Evolutionary conservation across 2,888 invertebrate genomes (phyloP).

Genomic region (Diaprepes abbreviatus): DNA sequence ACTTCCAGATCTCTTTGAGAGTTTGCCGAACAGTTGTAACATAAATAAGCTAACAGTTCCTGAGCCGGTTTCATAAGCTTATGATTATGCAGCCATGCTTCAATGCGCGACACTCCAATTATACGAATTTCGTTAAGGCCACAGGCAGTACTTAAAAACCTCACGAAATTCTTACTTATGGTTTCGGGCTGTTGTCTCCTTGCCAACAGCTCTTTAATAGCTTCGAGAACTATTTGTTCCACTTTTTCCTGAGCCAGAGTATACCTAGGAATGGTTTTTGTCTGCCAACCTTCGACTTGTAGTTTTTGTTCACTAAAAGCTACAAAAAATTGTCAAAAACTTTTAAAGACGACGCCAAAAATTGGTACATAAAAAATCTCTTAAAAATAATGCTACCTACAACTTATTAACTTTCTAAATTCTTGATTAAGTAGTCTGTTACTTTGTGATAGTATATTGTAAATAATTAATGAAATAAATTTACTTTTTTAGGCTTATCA

Average conservation of each 20-base stretch:
- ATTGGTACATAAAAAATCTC: no score
- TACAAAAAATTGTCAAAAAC: no score
- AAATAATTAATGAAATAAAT: no score
- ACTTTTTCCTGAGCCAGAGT: slow-evolving; percentile 76
- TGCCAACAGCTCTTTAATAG: slow-evolving; percentile 89
- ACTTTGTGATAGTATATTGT: no score
- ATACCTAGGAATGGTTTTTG: slow-evolving; percentile 73
- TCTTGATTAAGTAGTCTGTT: no score
- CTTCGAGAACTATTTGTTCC: slow-evolving; percentile 87
- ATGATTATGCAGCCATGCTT: slow-evolving; percentile 96
- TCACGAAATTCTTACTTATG: slow-evolving; percentile 89
- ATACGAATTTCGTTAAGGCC: slow-evolving; percentile 90
- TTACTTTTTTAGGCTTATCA: no score
- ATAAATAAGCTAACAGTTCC: slow-evolving; percentile 91
- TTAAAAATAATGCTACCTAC: no score
- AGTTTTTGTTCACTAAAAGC: slow-evolving; percentile 66
- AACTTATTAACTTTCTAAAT: no score
- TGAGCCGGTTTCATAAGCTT: slow-evolving; percentile 94
- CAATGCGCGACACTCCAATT: slow-evolving; percentile 84
- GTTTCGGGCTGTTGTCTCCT: slow-evolving; percentile 88
- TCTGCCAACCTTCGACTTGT: slow-evolving; percentile 67
- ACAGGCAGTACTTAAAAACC: slow-evolving; percentile 85
- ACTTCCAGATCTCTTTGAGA: slow-evolving; percentile 76
- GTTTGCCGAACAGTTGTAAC: slow-evolving; percentile 86
- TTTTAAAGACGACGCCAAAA: no score